A percentile compares a stretch with the other conserved stretches of the same genome.
Evolutionary conservation across 2,113 vertebrate genomes (phyloP).

Genomic region (Pygoscelis antarcticus): DNA sequence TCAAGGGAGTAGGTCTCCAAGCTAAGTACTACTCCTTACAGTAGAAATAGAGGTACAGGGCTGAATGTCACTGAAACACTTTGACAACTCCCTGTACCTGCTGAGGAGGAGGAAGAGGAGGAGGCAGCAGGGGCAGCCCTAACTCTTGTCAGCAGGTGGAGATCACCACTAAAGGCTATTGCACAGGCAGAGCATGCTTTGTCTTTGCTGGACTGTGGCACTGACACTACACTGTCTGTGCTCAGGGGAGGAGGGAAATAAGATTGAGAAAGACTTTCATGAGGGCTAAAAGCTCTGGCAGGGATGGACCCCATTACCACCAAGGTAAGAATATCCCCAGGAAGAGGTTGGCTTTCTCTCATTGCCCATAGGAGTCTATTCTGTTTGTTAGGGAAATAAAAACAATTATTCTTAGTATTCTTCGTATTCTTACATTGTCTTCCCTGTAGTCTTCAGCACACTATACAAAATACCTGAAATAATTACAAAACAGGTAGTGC

Average conservation of each 20-base stretch:
- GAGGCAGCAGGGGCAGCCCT: background rate
- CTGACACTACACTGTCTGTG: background rate
- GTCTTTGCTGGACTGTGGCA: background rate
- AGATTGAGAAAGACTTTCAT: background rate
- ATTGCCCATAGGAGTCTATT: background rate
- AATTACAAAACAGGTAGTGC: background rate
- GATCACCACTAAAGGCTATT: background rate
- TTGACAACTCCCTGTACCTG: background rate
- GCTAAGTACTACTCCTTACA: background rate
- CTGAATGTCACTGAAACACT: background rate
- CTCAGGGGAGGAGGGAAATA: background rate
- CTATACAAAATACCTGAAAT: background rate
- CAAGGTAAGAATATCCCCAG: background rate
- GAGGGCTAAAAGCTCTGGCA: background rate
- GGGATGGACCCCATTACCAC: rapidly evolving
- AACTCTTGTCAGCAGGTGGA: background rate
- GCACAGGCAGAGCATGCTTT: background rate
- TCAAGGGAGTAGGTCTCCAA: background rate
- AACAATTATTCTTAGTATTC: background rate
- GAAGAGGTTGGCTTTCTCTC: background rate
- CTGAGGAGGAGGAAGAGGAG: background rate
- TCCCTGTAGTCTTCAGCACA: background rate
- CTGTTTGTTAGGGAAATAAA: background rate
- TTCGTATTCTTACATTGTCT: background rate
- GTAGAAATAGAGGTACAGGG: background rate